Percentiles rank a stretch among this genome's conserved stretches.
Conservation (phyloP, 2,113 vertebrate species). For the Perca fluviatilis region DNA sequence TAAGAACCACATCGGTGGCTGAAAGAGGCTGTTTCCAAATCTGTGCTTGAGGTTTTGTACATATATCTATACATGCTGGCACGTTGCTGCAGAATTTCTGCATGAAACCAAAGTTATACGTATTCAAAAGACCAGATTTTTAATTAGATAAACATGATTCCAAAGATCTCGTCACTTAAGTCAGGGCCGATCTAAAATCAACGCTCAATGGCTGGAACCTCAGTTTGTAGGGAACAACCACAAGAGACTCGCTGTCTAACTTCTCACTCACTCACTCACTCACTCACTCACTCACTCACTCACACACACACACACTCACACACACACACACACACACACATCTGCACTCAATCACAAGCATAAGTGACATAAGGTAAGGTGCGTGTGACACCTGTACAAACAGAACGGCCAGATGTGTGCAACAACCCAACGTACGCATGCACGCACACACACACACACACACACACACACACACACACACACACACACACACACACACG, state of each 20-base stretch:
- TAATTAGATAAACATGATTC: not conserved
- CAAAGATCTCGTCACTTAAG: not conserved
- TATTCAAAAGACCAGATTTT: not conserved
- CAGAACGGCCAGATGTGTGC: constrained; percentile 43
- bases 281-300: not conserved
- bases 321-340: constrained; percentile 20
- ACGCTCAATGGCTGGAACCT: not conserved
- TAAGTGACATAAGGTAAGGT: constrained; percentile 14
- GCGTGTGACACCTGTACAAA: constrained; percentile 63
- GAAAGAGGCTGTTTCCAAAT: constrained; percentile 37
- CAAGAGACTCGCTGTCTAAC: constrained; percentile 19
- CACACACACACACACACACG: not conserved
- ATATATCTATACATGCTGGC: not conserved
- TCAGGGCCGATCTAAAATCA: not conserved
- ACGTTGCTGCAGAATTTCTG: not conserved
- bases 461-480: constrained; percentile 24
- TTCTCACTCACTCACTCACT: not conserved
- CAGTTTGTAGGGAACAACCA: constrained; percentile 6
- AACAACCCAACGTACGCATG: not conserved
- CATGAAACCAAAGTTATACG: constrained; percentile 16
- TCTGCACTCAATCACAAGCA: not conserved
- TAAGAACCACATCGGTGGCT: constrained; percentile 26
- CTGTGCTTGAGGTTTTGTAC: constrained; percentile 32
- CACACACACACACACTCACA: not conserved
- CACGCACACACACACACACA: not conserved